Evolutionary conservation across 2,888 invertebrate species (phyloP).

Genomic region (Drosophila neotestacea): DNA sequence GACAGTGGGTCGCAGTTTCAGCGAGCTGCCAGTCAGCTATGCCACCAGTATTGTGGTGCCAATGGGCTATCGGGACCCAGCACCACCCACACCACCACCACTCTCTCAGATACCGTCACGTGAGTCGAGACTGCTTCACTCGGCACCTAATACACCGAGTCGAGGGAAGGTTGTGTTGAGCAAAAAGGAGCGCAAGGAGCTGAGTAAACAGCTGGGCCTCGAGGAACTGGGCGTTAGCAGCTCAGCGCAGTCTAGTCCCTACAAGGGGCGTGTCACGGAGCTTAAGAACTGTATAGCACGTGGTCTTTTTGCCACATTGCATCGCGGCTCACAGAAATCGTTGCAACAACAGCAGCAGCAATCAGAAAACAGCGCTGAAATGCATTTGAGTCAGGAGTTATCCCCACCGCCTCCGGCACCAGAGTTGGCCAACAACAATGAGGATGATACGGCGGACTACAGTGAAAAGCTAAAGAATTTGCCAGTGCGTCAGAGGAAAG

Average conservation of each 20-base stretch:
- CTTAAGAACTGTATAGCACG: constrained; percentile 84
- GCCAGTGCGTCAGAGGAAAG: constrained; percentile 84
- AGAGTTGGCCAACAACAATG: constrained; percentile 77
- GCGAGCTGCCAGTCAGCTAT: constrained; percentile 84
- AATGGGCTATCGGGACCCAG: constrained; percentile 76
- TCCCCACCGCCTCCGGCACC: constrained; percentile 82
- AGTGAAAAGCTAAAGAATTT: constrained; percentile 84
- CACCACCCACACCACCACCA: constrained; percentile 84
- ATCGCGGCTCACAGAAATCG: constrained; percentile 76
- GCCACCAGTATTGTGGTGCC: constrained; percentile 79
- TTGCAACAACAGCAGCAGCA: constrained; percentile 38
- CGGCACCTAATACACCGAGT: constrained; percentile 83
- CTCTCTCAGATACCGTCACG: constrained; percentile 83
- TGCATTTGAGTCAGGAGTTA: constrained; percentile 65
- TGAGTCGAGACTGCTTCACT: constrained; percentile 67
- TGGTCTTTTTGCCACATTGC: constrained; percentile 83
- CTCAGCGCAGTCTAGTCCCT: constrained; percentile 80
- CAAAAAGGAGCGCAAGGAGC: constrained; percentile 84
- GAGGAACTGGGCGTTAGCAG: constrained; percentile 63
- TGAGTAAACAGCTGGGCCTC: constrained; percentile 80
- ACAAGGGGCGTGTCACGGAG: constrained; percentile 84
- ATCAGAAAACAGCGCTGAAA: constrained; percentile 29
- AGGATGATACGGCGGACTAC: constrained; percentile 73
- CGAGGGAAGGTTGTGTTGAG: constrained; percentile 84
- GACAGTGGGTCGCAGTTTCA: constrained; percentile 52